A percentile compares a stretch with the other conserved stretches of the same genome.
Evolutionary conservation across 1,140 invertebrate species (phyloP).

Genomic region (Pseudomyrmex gracilis): DNA sequence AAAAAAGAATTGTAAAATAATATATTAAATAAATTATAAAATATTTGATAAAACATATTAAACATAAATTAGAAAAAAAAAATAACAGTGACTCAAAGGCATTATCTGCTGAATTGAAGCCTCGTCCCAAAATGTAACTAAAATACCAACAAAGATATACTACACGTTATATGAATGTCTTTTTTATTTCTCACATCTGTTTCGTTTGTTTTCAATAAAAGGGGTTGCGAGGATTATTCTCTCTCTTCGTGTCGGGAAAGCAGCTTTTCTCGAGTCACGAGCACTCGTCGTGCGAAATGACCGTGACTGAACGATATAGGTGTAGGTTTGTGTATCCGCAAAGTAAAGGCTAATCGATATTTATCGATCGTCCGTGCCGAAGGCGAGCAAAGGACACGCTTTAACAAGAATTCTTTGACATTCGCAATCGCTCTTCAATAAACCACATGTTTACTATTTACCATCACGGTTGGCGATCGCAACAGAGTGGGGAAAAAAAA

Average conservation of each 20-base stretch:
- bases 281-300: constrained; percentile 46
- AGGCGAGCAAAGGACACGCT: constrained; percentile 60
- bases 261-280: constrained; percentile 17
- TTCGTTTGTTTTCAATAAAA: no score
- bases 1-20: background rate
- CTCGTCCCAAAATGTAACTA: no score
- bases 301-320: constrained; percentile 67
- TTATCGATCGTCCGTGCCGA: constrained; percentile 68
- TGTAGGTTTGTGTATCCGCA: constrained; percentile 62
- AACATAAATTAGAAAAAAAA: no score
- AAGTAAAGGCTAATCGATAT: constrained; percentile 70
- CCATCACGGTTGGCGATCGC: no score
- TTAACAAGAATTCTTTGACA: constrained; percentile 63
- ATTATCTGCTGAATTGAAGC: no score
- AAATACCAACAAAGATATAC: no score
- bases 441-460: background rate
- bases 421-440: constrained; percentile 38
- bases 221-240: background rate
- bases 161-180: no score
- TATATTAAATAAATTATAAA: background rate
- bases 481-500: no score
- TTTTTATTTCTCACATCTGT: no score
- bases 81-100: no score
- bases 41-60: background rate
- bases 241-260: constrained; percentile 25